Evolutionary conservation across 2,797 vertebrate genomes (phyloP).

Genomic region (Clarias pachynema): DNA sequence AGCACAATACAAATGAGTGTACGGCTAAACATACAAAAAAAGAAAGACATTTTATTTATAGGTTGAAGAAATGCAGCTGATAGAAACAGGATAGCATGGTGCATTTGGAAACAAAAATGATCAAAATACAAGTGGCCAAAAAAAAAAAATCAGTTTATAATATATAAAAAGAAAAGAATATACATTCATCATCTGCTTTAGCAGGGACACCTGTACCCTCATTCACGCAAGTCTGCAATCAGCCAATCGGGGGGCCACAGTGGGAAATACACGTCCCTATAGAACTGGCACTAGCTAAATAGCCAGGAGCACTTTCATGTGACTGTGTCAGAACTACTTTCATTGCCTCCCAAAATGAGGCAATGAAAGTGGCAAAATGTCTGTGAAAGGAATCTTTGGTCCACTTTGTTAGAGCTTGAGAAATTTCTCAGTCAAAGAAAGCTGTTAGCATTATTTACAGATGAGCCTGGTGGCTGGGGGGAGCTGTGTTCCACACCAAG

Average conservation of each 20-base stretch:
- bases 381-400: conserved; percentile 29
- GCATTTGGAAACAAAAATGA: not conserved
- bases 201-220: not conserved
- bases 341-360: not conserved
- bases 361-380: not conserved
- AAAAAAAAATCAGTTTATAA: not conserved
- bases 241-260: not conserved
- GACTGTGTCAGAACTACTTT: not conserved
- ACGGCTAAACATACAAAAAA: not conserved
- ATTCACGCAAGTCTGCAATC: not conserved
- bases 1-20: not conserved
- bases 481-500: conserved; percentile 83
- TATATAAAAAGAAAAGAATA: not conserved
- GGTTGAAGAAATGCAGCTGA: no score
- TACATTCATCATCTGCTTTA: not conserved
- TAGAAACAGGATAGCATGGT: not conserved
- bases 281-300: not conserved
- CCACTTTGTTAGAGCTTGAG: conserved; percentile 42
- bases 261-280: not conserved
- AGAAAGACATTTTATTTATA: not conserved
- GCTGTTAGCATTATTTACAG: conserved; percentile 62
- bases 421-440: conserved; percentile 49
- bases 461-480: conserved; percentile 60
- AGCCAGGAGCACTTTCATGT: no score
- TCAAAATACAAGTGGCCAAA: not conserved